Evolutionary conservation across 2,888 invertebrate species (phyloP).

Genomic region (Drosophila macrospina): DNA sequence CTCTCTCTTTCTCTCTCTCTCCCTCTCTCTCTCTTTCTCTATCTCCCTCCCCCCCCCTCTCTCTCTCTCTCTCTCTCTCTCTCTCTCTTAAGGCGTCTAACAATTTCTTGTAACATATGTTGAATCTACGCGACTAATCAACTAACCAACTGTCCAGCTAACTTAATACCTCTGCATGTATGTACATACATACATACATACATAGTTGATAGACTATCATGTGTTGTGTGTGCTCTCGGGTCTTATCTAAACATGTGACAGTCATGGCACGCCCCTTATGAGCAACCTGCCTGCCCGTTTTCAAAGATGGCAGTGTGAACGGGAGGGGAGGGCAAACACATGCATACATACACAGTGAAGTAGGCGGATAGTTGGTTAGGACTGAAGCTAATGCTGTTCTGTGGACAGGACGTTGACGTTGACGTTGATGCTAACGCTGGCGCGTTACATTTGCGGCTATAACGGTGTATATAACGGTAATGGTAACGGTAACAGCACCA

Average conservation of each 20-base stretch:
- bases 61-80: too few relatives aligned
- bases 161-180: slow-evolving; percentile 7
- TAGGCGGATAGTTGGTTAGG: slow-evolving; percentile 1
- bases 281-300: neutral
- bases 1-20: too few relatives aligned
- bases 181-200: neutral
- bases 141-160: slow-evolving; percentile 13
- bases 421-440: slow-evolving; percentile 20
- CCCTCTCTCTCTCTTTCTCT: too few relatives aligned
- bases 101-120: too few relatives aligned
- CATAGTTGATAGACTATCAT: slow-evolving; percentile 20
- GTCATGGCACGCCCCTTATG: slow-evolving; percentile 10
- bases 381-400: slow-evolving; percentile 1
- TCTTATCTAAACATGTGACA: slow-evolving; percentile 41
- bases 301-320: neutral
- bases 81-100: too few relatives aligned
- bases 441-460: slow-evolving; percentile 44
- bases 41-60: too few relatives aligned
- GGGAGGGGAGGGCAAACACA: neutral
- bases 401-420: slow-evolving; percentile 25
- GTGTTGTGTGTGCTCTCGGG: slow-evolving; percentile 8
- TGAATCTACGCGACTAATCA: slow-evolving; percentile 11
- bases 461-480: slow-evolving; percentile 36
- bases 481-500: slow-evolving; percentile 62
- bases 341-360: neutral